phyloP scores from a whole-genome alignment of 2,113 vertebrate genomes.

The Amphilophus citrinellus region DNA sequence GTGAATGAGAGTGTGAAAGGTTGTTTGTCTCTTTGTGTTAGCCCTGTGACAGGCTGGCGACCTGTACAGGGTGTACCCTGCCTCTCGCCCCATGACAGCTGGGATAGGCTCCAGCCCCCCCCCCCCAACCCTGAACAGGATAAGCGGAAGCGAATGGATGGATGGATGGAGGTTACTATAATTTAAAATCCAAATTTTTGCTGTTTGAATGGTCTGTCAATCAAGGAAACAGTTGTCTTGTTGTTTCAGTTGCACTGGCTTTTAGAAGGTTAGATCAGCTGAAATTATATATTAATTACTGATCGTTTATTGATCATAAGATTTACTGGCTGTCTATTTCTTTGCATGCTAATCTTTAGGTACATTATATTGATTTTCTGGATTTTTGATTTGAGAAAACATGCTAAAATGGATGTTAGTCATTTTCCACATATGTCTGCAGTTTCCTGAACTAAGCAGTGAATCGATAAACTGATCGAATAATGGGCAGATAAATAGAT shows the following conservation, averaged over 20 bases:
- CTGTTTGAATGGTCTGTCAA: background rate
- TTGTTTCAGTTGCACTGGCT: background rate
- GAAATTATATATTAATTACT: background rate
- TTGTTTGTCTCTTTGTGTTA: too few relatives aligned
- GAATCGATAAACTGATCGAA: background rate
- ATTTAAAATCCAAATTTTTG: background rate
- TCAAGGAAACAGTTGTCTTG: background rate
- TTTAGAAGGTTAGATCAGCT: background rate
- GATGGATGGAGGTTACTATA: background rate
- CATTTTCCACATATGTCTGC: background rate
- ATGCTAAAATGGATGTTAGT: background rate
- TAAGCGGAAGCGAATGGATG: too few relatives aligned
- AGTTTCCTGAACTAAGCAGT: background rate
- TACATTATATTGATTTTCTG: background rate
- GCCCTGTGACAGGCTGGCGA: too few relatives aligned
- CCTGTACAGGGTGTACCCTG: too few relatives aligned
- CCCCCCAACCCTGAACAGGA: too few relatives aligned
- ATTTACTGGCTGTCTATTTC: background rate
- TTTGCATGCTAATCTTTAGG: background rate
- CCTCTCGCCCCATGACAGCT: too few relatives aligned
- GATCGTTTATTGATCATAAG: background rate
- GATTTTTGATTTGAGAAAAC: background rate
- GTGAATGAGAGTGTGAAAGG: too few relatives aligned
- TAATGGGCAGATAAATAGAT: background rate
- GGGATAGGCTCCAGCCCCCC: too few relatives aligned